Base-by-base conservation (phyloP, 2,888 invertebrate genomes). In the Patella pellucida region DNA sequence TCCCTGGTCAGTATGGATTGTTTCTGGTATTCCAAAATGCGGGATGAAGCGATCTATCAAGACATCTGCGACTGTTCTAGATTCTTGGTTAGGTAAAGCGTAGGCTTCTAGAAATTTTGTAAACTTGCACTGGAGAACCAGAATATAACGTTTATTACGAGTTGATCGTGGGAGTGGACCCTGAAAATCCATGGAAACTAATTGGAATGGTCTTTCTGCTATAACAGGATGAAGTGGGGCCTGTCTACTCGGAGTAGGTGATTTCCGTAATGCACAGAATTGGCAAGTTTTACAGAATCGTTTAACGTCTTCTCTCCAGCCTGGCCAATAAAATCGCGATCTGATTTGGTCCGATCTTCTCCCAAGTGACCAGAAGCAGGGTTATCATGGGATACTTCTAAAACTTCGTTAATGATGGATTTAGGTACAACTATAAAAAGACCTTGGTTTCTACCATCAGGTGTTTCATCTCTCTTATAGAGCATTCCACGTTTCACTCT, bases 21-120 rank as follows among this genome's bases (percentile, higher is more conserved):
- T 62, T 62, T 62, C 62, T 62, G 62, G 23, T 19, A 62, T 62
- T 23, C 62, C 62, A 62, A 62, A 62, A 62, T 62, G 62, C 12
- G 62, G 62, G 16, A 62, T 62, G 19, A 62, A 62, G 9, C 62
- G 12, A 62, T 62, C 62, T 7, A 62, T 62, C 23, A 62, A 19
- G 12, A 62, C 23, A 12, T 62, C 62, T 23, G 62, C 62, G 1
- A 62, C 62, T 7, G 62, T 62, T 62, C 11, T 23, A 62, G 62
- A n/a, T 15, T 62, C 62, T 19, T 62, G 62, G 4, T 62, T 62
- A 19, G 62, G 62, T 19, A 62, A n/a, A 62, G 62, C 62, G 23
- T 62, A 62, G 3, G 62, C 62, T 19, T 62, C 62, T 14, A 62
- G 15, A 62, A 23, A 62, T 23, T 62, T 62, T 0, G 62, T 62